These are phyloP conservation scores for Lycopodina hypogea DNA, from an alignment of 37 sponge, comb jelly and placozoan genomes.

Conservation along the genomic window DNA sequence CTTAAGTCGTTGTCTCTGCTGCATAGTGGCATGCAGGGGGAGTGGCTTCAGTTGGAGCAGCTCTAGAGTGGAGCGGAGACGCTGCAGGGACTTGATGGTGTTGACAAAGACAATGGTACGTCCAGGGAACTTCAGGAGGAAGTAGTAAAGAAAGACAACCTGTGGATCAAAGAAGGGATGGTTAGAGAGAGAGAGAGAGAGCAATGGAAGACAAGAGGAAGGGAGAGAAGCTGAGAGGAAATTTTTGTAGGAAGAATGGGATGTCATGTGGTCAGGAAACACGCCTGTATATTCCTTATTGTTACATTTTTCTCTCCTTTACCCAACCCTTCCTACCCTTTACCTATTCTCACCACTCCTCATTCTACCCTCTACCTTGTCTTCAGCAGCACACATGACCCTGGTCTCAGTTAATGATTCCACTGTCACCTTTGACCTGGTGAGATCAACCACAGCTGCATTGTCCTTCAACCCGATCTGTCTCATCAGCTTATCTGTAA, in stretches of 20 bases:
- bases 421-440: constrained; percentile 63
- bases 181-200: constrained; percentile 4
- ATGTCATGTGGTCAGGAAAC: background rate
- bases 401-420: constrained; percentile 80
- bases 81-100: constrained; percentile 72
- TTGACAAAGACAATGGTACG: constrained; percentile 91
- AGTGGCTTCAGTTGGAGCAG: constrained; percentile 62
- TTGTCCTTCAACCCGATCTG: constrained; percentile 50
- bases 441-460: constrained; percentile 75
- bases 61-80: constrained; percentile 59
- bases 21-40: constrained; percentile 93
- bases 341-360: constrained; percentile 41
- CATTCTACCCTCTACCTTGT: constrained; percentile 49
- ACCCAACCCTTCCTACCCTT: too few species aligned
- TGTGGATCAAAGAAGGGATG: constrained; percentile 16
- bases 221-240: background rate
- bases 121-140: constrained; percentile 71
- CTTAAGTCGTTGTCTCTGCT: constrained; percentile 94
- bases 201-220: background rate
- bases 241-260: background rate
- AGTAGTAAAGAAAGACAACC: constrained; percentile 85
- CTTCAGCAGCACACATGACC: constrained; percentile 81
- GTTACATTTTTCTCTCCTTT: too few species aligned
- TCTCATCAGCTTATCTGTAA: constrained; percentile 63
- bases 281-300: too few species aligned